phyloP scores from a whole-genome alignment of 2,113 vertebrate species.

The Speoplatyrhinus poulsoni region DNA sequence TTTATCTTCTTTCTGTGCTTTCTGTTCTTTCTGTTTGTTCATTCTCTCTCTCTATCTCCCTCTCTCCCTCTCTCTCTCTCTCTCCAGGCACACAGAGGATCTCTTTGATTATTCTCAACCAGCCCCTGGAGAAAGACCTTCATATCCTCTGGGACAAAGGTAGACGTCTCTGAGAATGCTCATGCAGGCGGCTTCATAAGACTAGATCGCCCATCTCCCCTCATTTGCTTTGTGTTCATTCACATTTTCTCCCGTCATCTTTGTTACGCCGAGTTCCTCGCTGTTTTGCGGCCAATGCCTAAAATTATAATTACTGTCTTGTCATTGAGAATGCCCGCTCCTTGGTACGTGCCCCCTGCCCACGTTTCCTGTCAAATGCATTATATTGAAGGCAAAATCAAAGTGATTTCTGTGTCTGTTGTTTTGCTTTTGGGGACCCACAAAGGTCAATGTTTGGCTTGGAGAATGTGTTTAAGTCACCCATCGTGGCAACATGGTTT shows the following conservation, averaged over 20 bases:
- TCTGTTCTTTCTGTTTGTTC: background rate
- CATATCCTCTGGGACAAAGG: conserved; percentile 77
- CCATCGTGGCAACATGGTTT: too few relatives aligned
- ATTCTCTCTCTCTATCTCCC: too few relatives aligned
- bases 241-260: conserved; percentile 15
- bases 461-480: background rate
- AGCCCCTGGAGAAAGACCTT: conserved; percentile 72
- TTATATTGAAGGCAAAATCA: conserved; percentile 20
- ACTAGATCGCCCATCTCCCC: background rate
- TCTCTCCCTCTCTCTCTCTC: conserved; percentile 6
- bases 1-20: background rate
- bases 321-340: background rate
- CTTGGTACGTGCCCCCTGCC: conserved; percentile 1
- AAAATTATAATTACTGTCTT: conserved; percentile 29
- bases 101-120: conserved; percentile 78
- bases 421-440: background rate
- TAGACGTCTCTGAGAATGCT: conserved; percentile 41
- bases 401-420: background rate
- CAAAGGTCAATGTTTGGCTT: background rate
- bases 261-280: conserved; percentile 12
- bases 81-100: conserved; percentile 72
- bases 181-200: background rate
- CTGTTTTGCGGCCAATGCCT: conserved; percentile 5
- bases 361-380: conserved; percentile 14
- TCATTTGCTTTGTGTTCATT: conserved; percentile 7